These are phyloP conservation scores for Cheilosia scutellata DNA, from an alignment of 2,888 invertebrate species.

Conservation along the genomic window DNA sequence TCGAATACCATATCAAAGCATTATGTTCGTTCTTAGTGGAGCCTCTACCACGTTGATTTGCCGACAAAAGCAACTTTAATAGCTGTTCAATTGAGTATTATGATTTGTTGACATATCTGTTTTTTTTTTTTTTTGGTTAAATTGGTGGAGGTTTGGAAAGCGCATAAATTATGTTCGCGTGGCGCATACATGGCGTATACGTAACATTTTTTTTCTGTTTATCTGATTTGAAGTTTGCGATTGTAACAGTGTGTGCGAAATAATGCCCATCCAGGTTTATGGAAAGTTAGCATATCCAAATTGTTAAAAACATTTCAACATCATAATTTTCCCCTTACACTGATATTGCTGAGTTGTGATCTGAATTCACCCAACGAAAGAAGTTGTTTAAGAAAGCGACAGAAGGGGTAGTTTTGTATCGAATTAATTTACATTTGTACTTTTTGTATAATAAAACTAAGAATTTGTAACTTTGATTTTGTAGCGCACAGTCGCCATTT, in stretches of 20 bases:
- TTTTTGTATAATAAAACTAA: too few species aligned
- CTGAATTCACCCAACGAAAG: too few species aligned
- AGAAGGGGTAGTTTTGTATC: too few species aligned
- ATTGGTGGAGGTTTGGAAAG: not conserved
- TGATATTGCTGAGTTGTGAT: too few species aligned
- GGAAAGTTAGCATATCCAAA: too few species aligned
- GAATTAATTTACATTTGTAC: too few species aligned
- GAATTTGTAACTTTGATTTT: too few species aligned
- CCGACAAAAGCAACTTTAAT: not conserved
- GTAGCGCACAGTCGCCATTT: too few species aligned
- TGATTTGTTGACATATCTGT: not conserved
- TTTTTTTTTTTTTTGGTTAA: not conserved
- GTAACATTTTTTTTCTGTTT: not conserved
- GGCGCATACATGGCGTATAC: slow-evolving; percentile 14
- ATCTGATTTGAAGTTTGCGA: not conserved
- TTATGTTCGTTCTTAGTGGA: not conserved
- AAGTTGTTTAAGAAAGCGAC: too few species aligned
- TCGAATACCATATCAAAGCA: not conserved
- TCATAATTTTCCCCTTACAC: too few species aligned
- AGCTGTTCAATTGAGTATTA: not conserved
- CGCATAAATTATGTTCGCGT: slow-evolving; percentile 13
- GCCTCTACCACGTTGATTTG: not conserved
- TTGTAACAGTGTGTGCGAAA: slow-evolving; percentile 8
- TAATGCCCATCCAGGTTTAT: not conserved
- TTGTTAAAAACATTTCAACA: too few species aligned